Conservation (phyloP, 2,888 invertebrate genomes). For the Cephus nigrinus region DNA sequence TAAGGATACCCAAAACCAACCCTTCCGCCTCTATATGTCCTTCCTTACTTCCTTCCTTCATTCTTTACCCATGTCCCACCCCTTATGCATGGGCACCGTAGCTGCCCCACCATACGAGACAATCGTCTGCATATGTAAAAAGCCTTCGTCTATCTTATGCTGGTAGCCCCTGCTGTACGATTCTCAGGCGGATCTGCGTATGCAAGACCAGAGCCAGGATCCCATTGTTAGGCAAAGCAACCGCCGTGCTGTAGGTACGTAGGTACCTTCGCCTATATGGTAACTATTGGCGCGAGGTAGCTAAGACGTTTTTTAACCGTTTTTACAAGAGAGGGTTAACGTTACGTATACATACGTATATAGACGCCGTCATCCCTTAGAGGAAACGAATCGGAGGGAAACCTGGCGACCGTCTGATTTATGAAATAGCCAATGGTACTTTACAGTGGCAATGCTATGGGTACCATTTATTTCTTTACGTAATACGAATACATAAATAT, state of each 20-base stretch:
- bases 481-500: background rate
- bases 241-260: conserved; percentile 38
- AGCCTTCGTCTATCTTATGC: conserved; percentile 44
- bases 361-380: background rate
- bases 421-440: background rate
- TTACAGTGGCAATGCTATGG: background rate
- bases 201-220: conserved; percentile 27
- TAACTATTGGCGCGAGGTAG: background rate
- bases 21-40: conserved; percentile 12
- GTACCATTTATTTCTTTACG: background rate
- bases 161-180: conserved; percentile 15
- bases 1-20: conserved; percentile 34
- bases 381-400: background rate
- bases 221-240: conserved; percentile 62
- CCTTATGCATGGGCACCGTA: conserved; percentile 17
- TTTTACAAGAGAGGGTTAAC: conserved; percentile 19
- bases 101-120: conserved; percentile 35
- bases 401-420: background rate
- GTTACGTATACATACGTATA: background rate
- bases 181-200: conserved; percentile 6
- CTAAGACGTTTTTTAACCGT: conserved; percentile 30
- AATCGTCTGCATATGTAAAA: conserved; percentile 58
- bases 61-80: conserved; percentile 10
- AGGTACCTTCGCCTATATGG: conserved; percentile 1
- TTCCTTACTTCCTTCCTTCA: conserved; percentile 24